Percentiles rank a stretch among this genome's conserved stretches.
These are phyloP conservation scores for Papilio glaucus DNA, from an alignment of 1,140 invertebrate species.

Conservation along the genomic window DNA sequence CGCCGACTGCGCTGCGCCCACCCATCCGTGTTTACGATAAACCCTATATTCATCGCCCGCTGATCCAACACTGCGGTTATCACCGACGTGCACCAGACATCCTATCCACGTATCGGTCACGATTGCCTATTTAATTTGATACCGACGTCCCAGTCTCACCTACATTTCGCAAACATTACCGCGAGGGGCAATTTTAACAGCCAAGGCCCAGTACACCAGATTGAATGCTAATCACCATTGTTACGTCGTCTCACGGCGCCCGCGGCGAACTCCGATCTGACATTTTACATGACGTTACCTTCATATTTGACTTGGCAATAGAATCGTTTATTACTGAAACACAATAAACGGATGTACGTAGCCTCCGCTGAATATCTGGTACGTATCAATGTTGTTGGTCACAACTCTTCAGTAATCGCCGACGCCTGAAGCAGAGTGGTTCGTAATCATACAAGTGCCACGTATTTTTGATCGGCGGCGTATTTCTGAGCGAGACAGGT, in stretches of 20 bases:
- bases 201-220: conserved; percentile 21
- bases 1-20: not conserved
- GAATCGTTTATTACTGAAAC: conserved; percentile 7
- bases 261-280: conserved; percentile 1
- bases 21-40: conserved; percentile 17
- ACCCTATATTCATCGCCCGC: conserved; percentile 12
- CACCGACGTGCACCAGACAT: conserved; percentile 23
- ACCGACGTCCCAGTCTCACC: conserved; percentile 35
- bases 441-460: conserved; percentile 10
- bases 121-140: conserved; percentile 33
- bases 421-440: not conserved
- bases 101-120: conserved; percentile 30
- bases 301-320: conserved; percentile 21
- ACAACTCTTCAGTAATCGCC: not conserved
- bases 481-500: conserved; percentile 16
- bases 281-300: conserved; percentile 32
- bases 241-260: conserved; percentile 30
- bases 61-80: conserved; percentile 2
- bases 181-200: conserved; percentile 30
- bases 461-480: conserved; percentile 29
- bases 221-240: conserved; percentile 39
- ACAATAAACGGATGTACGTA: conserved; percentile 32
- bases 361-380: not conserved
- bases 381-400: not conserved
- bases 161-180: conserved; percentile 33